Conservation (phyloP, 2,888 invertebrate species). For the Campoletis raptor region DNA sequence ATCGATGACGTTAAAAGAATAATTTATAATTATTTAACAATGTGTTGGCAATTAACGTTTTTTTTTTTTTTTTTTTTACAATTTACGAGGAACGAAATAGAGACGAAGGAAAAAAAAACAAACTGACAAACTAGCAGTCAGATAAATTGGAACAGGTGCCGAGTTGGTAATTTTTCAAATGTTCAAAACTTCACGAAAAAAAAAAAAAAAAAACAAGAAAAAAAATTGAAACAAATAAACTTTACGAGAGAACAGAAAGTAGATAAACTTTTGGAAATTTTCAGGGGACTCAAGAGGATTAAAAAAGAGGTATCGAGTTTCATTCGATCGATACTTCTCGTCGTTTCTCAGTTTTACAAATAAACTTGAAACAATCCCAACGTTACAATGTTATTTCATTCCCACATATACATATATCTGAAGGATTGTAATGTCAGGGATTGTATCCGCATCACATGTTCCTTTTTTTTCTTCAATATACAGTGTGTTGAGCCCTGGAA, state of each 20-base stretch:
- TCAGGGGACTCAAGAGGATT: not conserved
- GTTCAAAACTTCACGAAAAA: constrained; percentile 1
- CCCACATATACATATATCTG: not conserved
- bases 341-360: not conserved
- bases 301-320: constrained; percentile 7
- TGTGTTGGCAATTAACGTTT: constrained; percentile 26
- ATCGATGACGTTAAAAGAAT: constrained; percentile 42
- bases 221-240: not conserved
- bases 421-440: not conserved
- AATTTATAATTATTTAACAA: constrained; percentile 40
- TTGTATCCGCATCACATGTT: not conserved
- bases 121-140: not conserved
- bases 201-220: not conserved
- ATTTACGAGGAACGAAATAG: constrained; percentile 41
- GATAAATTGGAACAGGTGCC: not conserved
- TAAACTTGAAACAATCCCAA: constrained; percentile 18
- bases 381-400: not conserved
- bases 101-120: not conserved
- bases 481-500: constrained; percentile 1
- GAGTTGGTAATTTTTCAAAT: not conserved
- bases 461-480: not conserved
- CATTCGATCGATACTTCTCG: not conserved
- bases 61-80: too few species aligned
- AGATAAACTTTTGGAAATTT: constrained; percentile 30
- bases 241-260: not conserved